phyloP scores from a whole-genome alignment of 2,113 vertebrate species.

The Brachyistius frenatus region DNA sequence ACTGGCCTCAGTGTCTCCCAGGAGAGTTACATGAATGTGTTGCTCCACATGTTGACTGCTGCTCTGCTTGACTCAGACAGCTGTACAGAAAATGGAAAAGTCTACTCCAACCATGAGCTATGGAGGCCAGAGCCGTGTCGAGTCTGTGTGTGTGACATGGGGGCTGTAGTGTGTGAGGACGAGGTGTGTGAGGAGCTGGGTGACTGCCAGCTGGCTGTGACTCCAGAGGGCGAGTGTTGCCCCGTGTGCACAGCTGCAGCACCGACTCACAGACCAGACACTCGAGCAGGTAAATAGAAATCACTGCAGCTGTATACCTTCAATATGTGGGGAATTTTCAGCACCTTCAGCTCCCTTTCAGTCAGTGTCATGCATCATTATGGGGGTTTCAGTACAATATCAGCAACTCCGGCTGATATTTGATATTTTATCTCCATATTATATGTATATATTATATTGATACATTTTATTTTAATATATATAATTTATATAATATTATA shows the following conservation, averaged over 20 bases:
- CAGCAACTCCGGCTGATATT: no score
- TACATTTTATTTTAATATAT: no score
- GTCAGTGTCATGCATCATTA: slow-evolving; percentile 22
- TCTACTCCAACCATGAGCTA: slow-evolving; percentile 50
- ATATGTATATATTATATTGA: no score
- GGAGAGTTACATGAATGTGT: no score
- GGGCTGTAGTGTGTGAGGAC: slow-evolving; percentile 59
- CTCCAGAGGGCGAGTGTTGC: slow-evolving; percentile 56
- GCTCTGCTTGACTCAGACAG: slow-evolving; percentile 55
- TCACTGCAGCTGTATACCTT: not conserved
- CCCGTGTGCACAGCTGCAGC: slow-evolving; percentile 21
- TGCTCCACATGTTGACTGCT: slow-evolving; percentile 22
- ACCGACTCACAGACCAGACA: not conserved
- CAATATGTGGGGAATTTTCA: not conserved
- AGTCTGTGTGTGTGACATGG: slow-evolving; percentile 49
- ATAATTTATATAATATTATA: no score
- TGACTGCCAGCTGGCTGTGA: slow-evolving; percentile 38
- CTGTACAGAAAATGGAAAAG: slow-evolving; percentile 44
- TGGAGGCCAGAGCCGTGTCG: slow-evolving; percentile 57
- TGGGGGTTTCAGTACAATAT: not conserved
- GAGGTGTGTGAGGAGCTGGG: slow-evolving; percentile 60
- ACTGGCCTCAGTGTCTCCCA: no score
- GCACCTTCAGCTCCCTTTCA: slow-evolving; percentile 26
- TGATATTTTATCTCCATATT: no score
- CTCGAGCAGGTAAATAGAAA: slow-evolving; percentile 45